Evolutionary conservation across 2,797 vertebrate genomes (phyloP).

Genomic region (Megalops cyprinoides): DNA sequence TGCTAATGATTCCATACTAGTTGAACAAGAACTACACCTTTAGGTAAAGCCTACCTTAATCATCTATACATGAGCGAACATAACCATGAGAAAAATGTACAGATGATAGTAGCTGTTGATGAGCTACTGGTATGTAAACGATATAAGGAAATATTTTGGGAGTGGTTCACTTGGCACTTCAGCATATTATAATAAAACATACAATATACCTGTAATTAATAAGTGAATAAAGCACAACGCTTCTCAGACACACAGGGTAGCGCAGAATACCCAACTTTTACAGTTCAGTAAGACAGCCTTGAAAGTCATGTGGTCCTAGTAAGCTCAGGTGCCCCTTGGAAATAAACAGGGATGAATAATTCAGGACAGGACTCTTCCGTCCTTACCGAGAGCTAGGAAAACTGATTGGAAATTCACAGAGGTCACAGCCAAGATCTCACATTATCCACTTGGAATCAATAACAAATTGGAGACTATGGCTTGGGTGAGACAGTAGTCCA

Average conservation of each 20-base stretch:
- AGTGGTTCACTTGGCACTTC: too few relatives aligned
- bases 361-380: slow-evolving; percentile 10
- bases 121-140: background rate
- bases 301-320: background rate
- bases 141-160: background rate
- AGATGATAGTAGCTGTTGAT: background rate
- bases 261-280: background rate
- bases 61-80: background rate
- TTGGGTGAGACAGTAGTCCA: slow-evolving; percentile 4
- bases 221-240: background rate
- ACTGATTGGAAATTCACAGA: slow-evolving; percentile 22
- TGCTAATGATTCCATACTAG: background rate
- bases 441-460: background rate
- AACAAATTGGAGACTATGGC: background rate
- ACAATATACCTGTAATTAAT: background rate
- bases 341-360: slow-evolving; percentile 36
- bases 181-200: too few relatives aligned
- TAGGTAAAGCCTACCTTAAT: background rate
- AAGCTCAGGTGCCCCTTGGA: background rate
- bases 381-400: slow-evolving; percentile 12
- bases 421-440: slow-evolving; percentile 10
- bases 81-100: background rate
- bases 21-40: background rate
- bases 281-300: background rate
- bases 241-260: background rate